phyloP scores from a whole-genome alignment of 2,888 invertebrate genomes.

The Apamea monoglypha region DNA sequence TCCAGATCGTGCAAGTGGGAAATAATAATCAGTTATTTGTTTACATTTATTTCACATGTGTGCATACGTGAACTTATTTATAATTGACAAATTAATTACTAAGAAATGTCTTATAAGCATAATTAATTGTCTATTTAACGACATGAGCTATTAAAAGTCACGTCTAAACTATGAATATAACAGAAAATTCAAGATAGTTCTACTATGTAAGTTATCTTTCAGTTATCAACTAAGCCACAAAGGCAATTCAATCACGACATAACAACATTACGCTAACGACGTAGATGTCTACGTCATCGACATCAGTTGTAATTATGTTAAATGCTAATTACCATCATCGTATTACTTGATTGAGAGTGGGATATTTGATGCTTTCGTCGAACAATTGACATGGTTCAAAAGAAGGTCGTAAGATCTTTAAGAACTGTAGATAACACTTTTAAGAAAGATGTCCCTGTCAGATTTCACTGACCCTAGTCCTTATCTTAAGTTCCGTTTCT shows the following conservation, averaged over 20 bases:
- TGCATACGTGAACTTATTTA: background rate
- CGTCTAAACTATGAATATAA: background rate
- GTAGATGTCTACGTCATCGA: conserved; percentile 25
- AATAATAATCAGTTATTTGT: conserved; percentile 13
- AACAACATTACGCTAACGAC: conserved; percentile 31
- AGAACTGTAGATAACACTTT: background rate
- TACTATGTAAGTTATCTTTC: background rate
- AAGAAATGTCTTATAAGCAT: background rate
- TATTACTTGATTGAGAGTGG: conserved; percentile 9
- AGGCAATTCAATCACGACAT: conserved; percentile 29
- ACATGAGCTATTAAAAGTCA: too few relatives aligned
- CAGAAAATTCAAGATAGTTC: background rate
- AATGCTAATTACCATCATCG: conserved; percentile 29
- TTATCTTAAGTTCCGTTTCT: too few relatives aligned
- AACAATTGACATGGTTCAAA: too few relatives aligned
- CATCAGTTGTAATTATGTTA: conserved; percentile 31
- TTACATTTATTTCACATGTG: conserved; percentile 12
- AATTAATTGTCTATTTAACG: background rate
- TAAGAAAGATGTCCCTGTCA: background rate
- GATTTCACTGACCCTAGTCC: background rate
- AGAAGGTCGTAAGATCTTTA: background rate
- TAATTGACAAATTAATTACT: background rate
- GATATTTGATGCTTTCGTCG: background rate
- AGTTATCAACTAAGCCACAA: background rate
- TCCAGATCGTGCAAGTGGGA: background rate